These are phyloP conservation scores for Anthophora plumipes DNA, from an alignment of 2,888 invertebrate genomes.

Conservation along the genomic window DNA sequence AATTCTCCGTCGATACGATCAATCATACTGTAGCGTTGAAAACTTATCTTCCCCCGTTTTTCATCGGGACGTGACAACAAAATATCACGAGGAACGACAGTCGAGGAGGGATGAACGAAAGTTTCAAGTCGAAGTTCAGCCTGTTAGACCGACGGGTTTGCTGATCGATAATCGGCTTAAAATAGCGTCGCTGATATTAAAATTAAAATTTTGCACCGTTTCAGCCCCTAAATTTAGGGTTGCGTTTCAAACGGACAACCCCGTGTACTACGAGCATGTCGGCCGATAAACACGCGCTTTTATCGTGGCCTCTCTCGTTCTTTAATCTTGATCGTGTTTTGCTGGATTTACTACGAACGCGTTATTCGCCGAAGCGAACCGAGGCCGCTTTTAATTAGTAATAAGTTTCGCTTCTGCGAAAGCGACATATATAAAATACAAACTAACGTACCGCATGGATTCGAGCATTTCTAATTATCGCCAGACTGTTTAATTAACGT, in stretches of 20 bases:
- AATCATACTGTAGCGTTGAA: background rate
- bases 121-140: slow-evolving; percentile 25
- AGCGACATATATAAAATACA: background rate
- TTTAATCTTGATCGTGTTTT: slow-evolving; percentile 34
- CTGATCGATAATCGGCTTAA: slow-evolving; percentile 50
- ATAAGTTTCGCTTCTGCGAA: slow-evolving; percentile 18
- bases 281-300: slow-evolving; percentile 40
- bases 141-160: background rate
- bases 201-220: slow-evolving; percentile 51
- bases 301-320: slow-evolving; percentile 17
- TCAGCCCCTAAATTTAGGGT: slow-evolving; percentile 49
- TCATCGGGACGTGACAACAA: background rate
- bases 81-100: background rate
- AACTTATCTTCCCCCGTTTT: background rate
- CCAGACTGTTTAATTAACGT: background rate
- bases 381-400: slow-evolving; percentile 25
- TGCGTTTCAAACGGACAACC: slow-evolving; percentile 31
- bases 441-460: background rate
- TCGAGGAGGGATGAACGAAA: slow-evolving; percentile 16
- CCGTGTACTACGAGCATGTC: slow-evolving; percentile 14
- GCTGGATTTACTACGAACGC: slow-evolving; percentile 21
- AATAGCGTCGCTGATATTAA: slow-evolving; percentile 55
- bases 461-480: background rate
- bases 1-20: slow-evolving; percentile 1
- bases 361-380: slow-evolving; percentile 7